phyloP scores from a whole-genome alignment of 2,797 vertebrate genomes.

The Poecile montanus region DNA sequence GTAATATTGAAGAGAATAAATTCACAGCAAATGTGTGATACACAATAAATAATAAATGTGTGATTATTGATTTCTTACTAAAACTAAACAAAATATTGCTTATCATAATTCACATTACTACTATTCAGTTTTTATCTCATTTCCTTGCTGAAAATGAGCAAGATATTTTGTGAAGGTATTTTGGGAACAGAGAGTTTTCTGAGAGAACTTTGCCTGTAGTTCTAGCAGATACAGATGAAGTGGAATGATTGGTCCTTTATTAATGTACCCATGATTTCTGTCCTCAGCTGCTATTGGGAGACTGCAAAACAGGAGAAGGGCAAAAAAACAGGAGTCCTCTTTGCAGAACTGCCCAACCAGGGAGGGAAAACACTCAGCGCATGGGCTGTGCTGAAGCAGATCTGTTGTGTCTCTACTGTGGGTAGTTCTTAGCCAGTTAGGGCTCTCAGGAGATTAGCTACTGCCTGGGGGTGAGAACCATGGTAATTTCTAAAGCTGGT shows the following conservation, averaged over 20 bases:
- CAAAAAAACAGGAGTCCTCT: not conserved
- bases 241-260: not conserved
- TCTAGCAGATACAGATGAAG: not conserved
- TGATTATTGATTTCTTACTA: not conserved
- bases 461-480: not conserved
- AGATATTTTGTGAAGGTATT: not conserved
- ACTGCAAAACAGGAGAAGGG: not conserved
- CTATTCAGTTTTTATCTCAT: not conserved
- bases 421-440: not conserved
- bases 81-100: not conserved
- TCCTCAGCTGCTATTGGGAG: not conserved
- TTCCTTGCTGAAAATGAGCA: not conserved
- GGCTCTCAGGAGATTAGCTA: slow-evolving; percentile 21
- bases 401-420: not conserved
- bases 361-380: not conserved
- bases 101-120: not conserved
- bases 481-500: slow-evolving; percentile 32
- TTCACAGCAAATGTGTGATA: not conserved
- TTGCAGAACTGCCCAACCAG: not conserved
- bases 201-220: not conserved
- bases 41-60: not conserved
- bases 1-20: not conserved
- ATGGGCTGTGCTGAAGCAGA: not conserved
- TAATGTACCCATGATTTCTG: not conserved
- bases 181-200: not conserved